phyloP scores from a whole-genome alignment of 2,113 vertebrate genomes.

The Labrus mixtus region DNA sequence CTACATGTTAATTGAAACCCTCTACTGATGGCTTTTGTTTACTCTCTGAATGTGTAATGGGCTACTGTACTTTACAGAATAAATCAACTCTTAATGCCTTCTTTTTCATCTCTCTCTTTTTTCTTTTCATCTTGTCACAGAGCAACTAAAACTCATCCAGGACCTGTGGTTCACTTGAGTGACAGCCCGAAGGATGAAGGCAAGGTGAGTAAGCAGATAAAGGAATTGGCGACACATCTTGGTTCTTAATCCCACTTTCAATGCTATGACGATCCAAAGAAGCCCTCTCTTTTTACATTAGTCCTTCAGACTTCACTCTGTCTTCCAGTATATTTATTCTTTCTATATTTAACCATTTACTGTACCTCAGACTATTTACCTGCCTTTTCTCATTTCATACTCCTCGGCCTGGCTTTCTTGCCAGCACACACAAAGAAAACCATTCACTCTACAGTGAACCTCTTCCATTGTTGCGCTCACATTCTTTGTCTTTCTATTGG shows the following conservation, averaged over 20 bases:
- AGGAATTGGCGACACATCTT: conserved; percentile 8
- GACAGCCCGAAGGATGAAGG: conserved; percentile 98
- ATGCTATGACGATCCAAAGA: not conserved
- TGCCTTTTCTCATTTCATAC: not conserved
- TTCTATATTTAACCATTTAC: not conserved
- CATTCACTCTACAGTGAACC: not conserved
- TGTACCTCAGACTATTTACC: not conserved
- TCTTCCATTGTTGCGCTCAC: not conserved
- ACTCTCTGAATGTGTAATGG: not conserved
- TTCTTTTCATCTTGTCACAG: conserved; percentile 76
- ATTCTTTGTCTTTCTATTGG: not conserved
- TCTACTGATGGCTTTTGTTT: not conserved
- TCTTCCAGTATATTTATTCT: not conserved
- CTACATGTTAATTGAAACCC: too few relatives aligned
- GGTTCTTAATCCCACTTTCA: not conserved
- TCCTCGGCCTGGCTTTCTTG: not conserved
- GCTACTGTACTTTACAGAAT: not conserved
- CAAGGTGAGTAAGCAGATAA: conserved; percentile 88
- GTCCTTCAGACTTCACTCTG: not conserved
- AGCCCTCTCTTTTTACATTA: not conserved
- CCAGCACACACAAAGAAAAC: not conserved
- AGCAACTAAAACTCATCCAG: conserved; percentile 97
- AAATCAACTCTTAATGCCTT: conserved; percentile 7
- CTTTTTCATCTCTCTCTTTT: conserved; percentile 2
- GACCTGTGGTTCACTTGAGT: conserved; percentile 97